Base-by-base conservation (phyloP, 1,140 invertebrate genomes). In the Berghia stephanieae region DNA sequence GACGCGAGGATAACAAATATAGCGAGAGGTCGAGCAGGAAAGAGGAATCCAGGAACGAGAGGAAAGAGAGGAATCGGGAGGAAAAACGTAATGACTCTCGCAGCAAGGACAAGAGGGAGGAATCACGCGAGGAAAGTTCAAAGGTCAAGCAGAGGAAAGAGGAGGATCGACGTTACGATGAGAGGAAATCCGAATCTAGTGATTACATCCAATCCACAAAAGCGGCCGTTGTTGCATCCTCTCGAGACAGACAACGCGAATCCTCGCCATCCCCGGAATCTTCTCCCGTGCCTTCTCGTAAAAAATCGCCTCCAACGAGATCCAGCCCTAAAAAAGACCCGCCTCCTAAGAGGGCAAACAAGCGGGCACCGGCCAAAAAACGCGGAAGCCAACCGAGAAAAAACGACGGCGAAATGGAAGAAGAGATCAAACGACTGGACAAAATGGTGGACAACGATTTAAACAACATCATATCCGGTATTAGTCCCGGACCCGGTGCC, bases 401-500 rank as follows among this genome's bases (percentile, higher is more conserved):
- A 44, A 43, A 18, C 52, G 18, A 34, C 72, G n/a, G n/a, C n/a
- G n/a, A n/a, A 27, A 31, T 75, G 36, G 72, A 63, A 3, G 52
- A 75, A 8, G 72, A 75, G 27, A 75, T 75, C n/a, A 42, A 75
- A 27, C 52, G 72, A 42, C 55, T 75, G 55, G 72, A 75, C 21
- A 63, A 75, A 63, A 75, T 75, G 36, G 52, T 75, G 38, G 72
- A 75, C 40, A 40, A 57, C 21, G 72, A 75, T 60, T 44, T 75
- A 42, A 75, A 75, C 72, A 44, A 63, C 34, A 75, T 75, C 5
- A 75, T 75, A 13, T 24, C 57, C 8, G 66, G 24, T 13, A 27
- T 21, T 5, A 2, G 3, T 31, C 16, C 10, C 36, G 18, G 34
- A 21, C 60, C n/a, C 60, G 52, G 43, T 2, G 46, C 18, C n/a